Conservation (phyloP, 2,888 invertebrate species). For the Diarsia brunnea region DNA sequence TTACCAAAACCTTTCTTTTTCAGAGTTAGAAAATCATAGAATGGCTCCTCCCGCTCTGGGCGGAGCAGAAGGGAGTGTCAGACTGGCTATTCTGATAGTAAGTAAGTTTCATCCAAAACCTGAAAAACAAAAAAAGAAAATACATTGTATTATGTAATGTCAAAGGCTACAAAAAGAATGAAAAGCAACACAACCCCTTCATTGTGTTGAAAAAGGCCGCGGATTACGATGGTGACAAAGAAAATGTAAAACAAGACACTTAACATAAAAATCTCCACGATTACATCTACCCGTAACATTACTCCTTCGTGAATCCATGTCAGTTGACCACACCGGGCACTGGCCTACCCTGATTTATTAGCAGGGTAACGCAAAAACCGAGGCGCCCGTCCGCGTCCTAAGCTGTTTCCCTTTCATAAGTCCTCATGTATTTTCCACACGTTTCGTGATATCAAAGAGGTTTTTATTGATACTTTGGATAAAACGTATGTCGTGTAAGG, state of each 20-base stretch:
- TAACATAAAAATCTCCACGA: neutral
- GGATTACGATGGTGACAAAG: neutral
- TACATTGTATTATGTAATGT: neutral
- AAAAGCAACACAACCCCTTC: neutral
- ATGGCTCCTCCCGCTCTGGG: no score
- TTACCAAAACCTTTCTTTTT: no score
- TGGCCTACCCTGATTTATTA: slow-evolving; percentile 81
- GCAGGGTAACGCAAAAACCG: slow-evolving; percentile 76
- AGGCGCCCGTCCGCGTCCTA: slow-evolving; percentile 69
- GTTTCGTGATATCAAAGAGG: slow-evolving; percentile 70
- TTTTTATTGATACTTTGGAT: slow-evolving; percentile 66
- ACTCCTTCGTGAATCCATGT: slow-evolving; percentile 47
- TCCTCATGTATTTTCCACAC: slow-evolving; percentile 69
- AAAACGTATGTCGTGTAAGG: slow-evolving; percentile 38
- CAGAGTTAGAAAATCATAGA: no score
- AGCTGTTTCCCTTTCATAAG: slow-evolving; percentile 74
- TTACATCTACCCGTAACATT: neutral
- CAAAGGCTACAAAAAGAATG: no score
- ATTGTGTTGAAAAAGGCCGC: neutral
- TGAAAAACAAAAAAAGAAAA: neutral
- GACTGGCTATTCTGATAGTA: no score
- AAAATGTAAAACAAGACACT: slow-evolving; percentile 10
- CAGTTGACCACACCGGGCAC: slow-evolving; percentile 71
- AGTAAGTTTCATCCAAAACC: neutral
- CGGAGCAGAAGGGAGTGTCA: no score